Conservation (phyloP, 2,113 vertebrate species). For the Antechinus flavipes region DNA sequence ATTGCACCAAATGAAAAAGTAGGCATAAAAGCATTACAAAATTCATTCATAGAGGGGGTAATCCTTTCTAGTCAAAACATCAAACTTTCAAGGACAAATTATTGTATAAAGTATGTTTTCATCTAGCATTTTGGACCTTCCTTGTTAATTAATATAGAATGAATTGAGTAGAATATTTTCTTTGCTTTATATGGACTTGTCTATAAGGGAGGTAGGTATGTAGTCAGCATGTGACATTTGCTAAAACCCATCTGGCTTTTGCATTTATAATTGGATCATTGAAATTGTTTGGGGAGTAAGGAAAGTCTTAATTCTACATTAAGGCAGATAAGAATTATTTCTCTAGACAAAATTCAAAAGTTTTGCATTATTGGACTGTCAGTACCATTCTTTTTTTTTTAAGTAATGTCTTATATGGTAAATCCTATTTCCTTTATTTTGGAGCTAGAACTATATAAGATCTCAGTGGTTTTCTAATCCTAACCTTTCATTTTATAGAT, state of each 20-base stretch:
- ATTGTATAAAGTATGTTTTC: neutral
- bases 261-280: slow-evolving; percentile 62
- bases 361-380: neutral
- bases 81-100: neutral
- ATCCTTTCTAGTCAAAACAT: neutral
- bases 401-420: neutral
- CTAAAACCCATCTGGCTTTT: slow-evolving; percentile 62
- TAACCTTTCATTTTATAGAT: neutral
- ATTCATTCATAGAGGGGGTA: neutral
- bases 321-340: slow-evolving; percentile 42
- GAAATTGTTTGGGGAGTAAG: slow-evolving; percentile 49
- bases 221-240: slow-evolving; percentile 44
- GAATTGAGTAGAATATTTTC: slow-evolving; percentile 14
- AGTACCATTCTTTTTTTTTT: neutral
- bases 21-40: neutral
- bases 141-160: slow-evolving; percentile 2
- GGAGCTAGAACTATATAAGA: neutral
- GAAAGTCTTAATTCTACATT: slow-evolving; percentile 63
- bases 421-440: neutral
- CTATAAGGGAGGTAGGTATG: slow-evolving; percentile 37
- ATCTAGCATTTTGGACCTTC: neutral
- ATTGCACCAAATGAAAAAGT: neutral
- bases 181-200: slow-evolving; percentile 3
- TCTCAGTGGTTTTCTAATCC: neutral
- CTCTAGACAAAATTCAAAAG: slow-evolving; percentile 32